Conservation (phyloP, 2,113 vertebrate species). For the Lepus europaeus region DNA sequence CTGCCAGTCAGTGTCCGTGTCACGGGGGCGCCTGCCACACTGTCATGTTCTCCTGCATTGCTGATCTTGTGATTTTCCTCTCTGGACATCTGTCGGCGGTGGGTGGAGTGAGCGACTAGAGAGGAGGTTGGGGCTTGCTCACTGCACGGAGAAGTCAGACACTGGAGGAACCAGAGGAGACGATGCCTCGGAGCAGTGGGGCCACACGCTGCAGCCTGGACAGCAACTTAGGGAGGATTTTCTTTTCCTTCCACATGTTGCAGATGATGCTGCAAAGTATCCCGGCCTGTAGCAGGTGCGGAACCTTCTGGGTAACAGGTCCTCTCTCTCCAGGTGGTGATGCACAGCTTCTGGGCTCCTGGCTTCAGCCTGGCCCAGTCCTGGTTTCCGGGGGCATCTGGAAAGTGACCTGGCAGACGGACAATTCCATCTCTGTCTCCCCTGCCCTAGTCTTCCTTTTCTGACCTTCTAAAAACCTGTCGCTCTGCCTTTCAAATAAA, state of each 20-base stretch:
- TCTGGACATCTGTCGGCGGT: constrained; percentile 37
- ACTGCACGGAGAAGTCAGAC: background rate
- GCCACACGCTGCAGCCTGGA: background rate
- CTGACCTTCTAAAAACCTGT: no score
- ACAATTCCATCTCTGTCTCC: no score
- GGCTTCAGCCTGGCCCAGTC: no score
- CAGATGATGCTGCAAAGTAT: background rate
- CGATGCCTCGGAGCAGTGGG: background rate
- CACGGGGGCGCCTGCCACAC: background rate
- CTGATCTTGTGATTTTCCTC: constrained; percentile 46
- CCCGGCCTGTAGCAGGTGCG: background rate
- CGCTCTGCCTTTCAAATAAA: no score
- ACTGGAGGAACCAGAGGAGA: background rate
- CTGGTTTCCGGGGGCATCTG: no score
- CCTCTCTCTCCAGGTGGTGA: background rate
- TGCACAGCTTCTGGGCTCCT: no score
- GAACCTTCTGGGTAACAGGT: constrained; percentile 6
- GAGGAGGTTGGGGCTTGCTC: constrained; percentile 35
- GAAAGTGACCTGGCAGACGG: no score
- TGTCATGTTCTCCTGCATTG: constrained; percentile 17
- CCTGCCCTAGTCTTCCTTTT: no score
- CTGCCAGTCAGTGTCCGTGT: background rate
- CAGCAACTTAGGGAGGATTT: background rate
- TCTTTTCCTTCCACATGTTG: background rate
- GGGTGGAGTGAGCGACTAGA: background rate